These are phyloP conservation scores for Zaprionus lachaisei DNA, from an alignment of 1,140 invertebrate species.

Conservation along the genomic window DNA sequence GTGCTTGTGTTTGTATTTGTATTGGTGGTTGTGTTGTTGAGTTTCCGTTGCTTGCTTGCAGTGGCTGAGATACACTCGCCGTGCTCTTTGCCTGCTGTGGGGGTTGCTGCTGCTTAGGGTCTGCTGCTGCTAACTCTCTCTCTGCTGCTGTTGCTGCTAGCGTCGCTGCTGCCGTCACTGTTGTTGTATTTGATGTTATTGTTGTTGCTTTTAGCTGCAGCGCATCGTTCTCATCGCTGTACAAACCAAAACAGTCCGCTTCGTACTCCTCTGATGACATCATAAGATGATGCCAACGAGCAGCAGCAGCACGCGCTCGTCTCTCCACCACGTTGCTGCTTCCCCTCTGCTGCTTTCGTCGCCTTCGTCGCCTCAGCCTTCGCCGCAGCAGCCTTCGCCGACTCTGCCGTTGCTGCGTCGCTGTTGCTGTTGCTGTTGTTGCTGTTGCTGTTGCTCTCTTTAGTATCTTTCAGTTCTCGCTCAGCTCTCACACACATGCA, in stretches of 20 bases:
- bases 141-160: slow-evolving; percentile 37
- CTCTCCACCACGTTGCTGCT: slow-evolving; percentile 48
- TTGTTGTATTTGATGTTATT: slow-evolving; percentile 42
- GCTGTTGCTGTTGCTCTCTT: slow-evolving; percentile 26
- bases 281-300: slow-evolving; percentile 89
- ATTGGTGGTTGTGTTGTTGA: slow-evolving; percentile 31
- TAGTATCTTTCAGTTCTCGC: slow-evolving; percentile 44
- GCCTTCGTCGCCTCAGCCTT: slow-evolving; percentile 18
- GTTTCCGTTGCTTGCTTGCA: slow-evolving; percentile 68
- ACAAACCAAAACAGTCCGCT: slow-evolving; percentile 94
- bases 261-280: slow-evolving; percentile 97
- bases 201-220: slow-evolving; percentile 90
- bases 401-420: slow-evolving; percentile 28
- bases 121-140: slow-evolving; percentile 17
- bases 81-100: slow-evolving; percentile 42
- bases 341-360: slow-evolving; percentile 14
- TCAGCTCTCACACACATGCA: slow-evolving; percentile 50
- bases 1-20: slow-evolving; percentile 33
- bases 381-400: slow-evolving; percentile 11
- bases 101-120: slow-evolving; percentile 44
- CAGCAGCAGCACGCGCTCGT: slow-evolving; percentile 60
- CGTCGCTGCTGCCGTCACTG: slow-evolving; percentile 47
- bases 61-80: slow-evolving; percentile 36
- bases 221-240: slow-evolving; percentile 91
- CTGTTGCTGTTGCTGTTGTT: background rate